Percentiles rank a stretch among this genome's conserved stretches.
Evolutionary conservation across 1,140 invertebrate genomes (phyloP).

Genomic region (Bicyclus anynana): DNA sequence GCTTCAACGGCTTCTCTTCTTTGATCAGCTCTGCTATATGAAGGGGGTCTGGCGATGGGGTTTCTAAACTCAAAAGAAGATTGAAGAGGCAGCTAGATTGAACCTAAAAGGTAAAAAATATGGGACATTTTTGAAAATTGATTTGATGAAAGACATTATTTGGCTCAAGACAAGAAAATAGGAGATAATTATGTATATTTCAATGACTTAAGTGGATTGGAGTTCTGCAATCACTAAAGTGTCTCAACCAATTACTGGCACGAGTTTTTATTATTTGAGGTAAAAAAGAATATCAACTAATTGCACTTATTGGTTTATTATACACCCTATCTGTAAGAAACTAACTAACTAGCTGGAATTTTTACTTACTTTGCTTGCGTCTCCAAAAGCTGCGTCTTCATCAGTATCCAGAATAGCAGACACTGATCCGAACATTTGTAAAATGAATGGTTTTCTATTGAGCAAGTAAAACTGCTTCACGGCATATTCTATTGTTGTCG

Average conservation of each 20-base stretch:
- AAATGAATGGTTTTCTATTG: constrained; percentile 98
- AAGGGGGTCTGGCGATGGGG: constrained; percentile 94
- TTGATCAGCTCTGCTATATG: constrained; percentile 97
- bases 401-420: constrained; percentile 97
- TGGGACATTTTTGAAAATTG: too few species aligned
- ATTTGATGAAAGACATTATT: too few species aligned
- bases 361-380: constrained; percentile 89
- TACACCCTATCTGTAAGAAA: too few species aligned
- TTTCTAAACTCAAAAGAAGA: constrained; percentile 93
- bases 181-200: too few species aligned
- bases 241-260: too few species aligned
- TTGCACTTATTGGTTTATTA: too few species aligned
- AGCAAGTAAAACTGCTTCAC: constrained; percentile 99
- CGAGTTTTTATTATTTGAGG: too few species aligned
- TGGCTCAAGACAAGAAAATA: too few species aligned
- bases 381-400: constrained; percentile 88
- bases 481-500: constrained; percentile 97
- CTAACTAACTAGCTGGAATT: too few species aligned
- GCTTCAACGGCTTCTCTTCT: constrained; percentile 96
- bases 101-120: constrained; percentile 78
- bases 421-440: constrained; percentile 99
- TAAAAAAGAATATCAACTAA: too few species aligned
- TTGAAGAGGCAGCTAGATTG: constrained; percentile 94
- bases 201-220: too few species aligned
- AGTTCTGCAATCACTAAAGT: too few species aligned